Conservation (phyloP, 2,113 vertebrate genomes). For the Pteropus alecto region DNA sequence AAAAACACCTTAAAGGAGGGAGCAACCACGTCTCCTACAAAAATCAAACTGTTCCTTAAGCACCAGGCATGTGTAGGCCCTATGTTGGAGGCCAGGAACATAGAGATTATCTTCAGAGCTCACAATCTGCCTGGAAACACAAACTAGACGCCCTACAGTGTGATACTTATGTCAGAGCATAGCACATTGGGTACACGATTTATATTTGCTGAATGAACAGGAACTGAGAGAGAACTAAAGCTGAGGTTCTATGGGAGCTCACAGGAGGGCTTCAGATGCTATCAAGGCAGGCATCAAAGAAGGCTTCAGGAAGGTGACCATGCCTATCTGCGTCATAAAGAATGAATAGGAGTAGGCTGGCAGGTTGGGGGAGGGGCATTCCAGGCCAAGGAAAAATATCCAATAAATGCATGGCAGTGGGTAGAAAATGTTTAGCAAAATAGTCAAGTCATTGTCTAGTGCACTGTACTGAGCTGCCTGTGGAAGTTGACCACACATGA, state of each 20-base stretch:
- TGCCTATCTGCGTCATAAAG: neutral
- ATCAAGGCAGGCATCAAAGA: neutral
- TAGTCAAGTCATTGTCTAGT: constrained; percentile 35
- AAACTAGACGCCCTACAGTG: neutral
- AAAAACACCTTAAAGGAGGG: neutral
- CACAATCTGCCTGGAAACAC: neutral
- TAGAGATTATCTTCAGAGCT: neutral
- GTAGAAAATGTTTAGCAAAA: constrained; percentile 53
- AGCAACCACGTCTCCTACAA: neutral
- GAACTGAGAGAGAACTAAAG: neutral
- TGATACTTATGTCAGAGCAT: neutral
- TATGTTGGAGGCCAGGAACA: neutral
- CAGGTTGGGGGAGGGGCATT: neutral
- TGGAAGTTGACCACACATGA: neutral
- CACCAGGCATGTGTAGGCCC: neutral
- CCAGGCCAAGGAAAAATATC: neutral
- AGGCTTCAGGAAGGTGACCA: neutral
- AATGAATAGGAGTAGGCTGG: constrained; percentile 27
- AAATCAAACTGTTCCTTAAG: neutral
- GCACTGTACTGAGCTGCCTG: neutral
- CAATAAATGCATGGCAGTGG: constrained; percentile 38
- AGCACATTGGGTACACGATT: no score
- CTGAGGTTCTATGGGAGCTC: neutral
- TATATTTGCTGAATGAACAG: neutral
- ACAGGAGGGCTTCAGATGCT: neutral